Conservation (phyloP, 2,113 vertebrate species). For the Odocoileus virginianus region DNA sequence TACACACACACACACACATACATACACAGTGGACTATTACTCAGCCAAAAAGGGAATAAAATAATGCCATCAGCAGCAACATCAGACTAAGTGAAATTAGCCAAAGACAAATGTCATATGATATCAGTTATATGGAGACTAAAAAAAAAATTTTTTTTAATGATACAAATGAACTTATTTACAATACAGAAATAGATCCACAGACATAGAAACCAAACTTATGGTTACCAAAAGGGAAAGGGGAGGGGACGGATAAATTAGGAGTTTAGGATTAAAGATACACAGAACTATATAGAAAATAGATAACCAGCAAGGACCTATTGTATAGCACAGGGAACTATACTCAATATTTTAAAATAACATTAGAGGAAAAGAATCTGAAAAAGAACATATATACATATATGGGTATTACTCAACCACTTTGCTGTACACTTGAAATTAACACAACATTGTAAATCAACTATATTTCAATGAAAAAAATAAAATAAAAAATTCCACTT, state of each 20-base stretch:
- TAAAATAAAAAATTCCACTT: not conserved
- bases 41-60: not conserved
- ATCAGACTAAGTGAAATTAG: not conserved
- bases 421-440: not conserved
- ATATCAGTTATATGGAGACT: not conserved
- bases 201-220: not conserved
- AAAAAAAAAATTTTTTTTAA: not conserved
- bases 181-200: not conserved
- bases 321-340: not conserved
- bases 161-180: not conserved
- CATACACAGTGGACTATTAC: not conserved
- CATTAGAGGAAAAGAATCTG: not conserved
- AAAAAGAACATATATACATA: not conserved
- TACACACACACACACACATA: not conserved
- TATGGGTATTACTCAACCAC: not conserved
- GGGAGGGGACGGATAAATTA: not conserved
- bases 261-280: not conserved
- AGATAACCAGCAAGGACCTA: not conserved
- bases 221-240: not conserved
- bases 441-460: not conserved
- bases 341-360: not conserved
- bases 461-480: not conserved
- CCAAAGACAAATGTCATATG: not conserved
- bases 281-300: not conserved
- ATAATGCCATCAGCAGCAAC: not conserved